These are phyloP conservation scores for Pelochelys cantorii DNA, from an alignment of 2,797 vertebrate species.

Conservation along the genomic window DNA sequence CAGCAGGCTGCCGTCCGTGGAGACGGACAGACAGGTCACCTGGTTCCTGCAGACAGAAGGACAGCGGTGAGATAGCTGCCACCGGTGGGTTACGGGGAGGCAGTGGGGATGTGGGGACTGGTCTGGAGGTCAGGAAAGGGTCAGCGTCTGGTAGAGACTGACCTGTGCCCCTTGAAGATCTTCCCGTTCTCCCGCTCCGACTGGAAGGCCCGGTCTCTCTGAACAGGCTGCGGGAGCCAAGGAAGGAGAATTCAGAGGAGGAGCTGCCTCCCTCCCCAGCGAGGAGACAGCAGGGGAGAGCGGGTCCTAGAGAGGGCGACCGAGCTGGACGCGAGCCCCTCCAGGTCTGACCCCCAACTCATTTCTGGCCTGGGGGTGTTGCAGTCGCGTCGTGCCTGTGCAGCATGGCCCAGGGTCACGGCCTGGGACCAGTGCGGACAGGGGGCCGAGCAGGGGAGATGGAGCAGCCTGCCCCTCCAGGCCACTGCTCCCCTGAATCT, in stretches of 20 bases:
- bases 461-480: neutral
- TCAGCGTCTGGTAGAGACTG: too few species aligned
- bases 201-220: slow-evolving; percentile 91
- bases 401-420: neutral
- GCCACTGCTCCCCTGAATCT: neutral
- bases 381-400: neutral
- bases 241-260: neutral
- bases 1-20: slow-evolving; percentile 91
- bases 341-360: neutral
- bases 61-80: neutral
- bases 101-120: fast-evolving
- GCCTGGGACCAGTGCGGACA: neutral
- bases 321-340: neutral
- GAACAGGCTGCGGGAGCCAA: slow-evolving; percentile 81
- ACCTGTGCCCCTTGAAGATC: slow-evolving; percentile 96
- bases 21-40: slow-evolving; percentile 94
- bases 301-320: neutral
- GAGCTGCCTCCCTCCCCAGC: too few species aligned
- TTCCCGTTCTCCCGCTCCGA: slow-evolving; percentile 88
- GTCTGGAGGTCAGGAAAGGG: too few species aligned
- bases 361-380: neutral
- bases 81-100: neutral
- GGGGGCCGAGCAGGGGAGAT: neutral
- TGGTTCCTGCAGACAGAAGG: slow-evolving; percentile 83
- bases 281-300: neutral